phyloP scores from a whole-genome alignment of 2,113 vertebrate genomes.

The Motacilla alba region DNA sequence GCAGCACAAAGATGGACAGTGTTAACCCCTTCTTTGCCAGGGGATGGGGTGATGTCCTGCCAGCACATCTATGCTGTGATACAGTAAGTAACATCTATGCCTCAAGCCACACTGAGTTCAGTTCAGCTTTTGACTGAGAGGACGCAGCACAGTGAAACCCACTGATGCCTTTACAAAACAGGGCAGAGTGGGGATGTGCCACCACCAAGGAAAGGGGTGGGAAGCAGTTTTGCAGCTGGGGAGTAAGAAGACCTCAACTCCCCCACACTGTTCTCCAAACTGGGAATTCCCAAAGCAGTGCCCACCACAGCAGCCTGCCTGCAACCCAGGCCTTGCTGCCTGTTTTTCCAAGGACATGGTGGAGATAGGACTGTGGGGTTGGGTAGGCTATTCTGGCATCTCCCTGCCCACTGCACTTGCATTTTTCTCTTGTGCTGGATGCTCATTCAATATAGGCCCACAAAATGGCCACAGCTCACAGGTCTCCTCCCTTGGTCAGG shows the following conservation, averaged over 20 bases:
- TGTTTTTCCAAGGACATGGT: not conserved
- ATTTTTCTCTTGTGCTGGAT: not conserved
- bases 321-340: not conserved
- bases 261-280: fast-evolving
- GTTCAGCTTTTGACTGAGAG: not conserved
- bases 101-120: not conserved
- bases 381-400: not conserved
- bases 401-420: not conserved
- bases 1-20: not conserved
- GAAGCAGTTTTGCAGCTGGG: not conserved
- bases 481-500: not conserved
- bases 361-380: not conserved
- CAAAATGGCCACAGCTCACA: not conserved
- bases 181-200: not conserved
- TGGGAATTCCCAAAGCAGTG: fast-evolving
- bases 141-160: not conserved
- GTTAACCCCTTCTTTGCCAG: not conserved
- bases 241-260: not conserved
- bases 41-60: not conserved
- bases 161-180: not conserved
- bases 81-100: not conserved
- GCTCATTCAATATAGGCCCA: not conserved
- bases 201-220: not conserved
- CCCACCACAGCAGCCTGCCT: not conserved
- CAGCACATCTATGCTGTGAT: not conserved